Evolutionary conservation across 2,888 invertebrate species (phyloP), one percentile per base, ranked within the genome.

Genomic region (Plutella xylostella): DNA sequence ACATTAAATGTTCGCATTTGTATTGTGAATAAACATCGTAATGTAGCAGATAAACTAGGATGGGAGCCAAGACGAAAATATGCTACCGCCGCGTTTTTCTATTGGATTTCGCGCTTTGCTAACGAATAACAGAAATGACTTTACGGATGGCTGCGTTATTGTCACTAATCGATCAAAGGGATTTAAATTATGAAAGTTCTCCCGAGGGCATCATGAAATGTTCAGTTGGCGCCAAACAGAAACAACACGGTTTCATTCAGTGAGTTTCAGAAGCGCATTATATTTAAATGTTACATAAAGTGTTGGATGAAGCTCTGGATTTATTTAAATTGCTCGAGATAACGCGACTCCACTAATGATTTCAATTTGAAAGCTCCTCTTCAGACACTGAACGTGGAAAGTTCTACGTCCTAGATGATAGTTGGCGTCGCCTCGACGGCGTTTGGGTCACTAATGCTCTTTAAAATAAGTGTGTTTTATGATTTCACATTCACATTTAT

Each of bases 21-120:
- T 79, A 83, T 83, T 83, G 82, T 83, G 83, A 82, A 83, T 83
- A 83, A 83, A 83, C 83, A 83, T 83, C 80, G 82, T 80, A 80
- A 82, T 80, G 82, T 80, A 82, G 75, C 79, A 79, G 83, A 83
- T 82, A 82, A 83, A 83, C 82, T 83, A 83, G 83, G 83, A 82
- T 83, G 72, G 72, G 76, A 82, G 83, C 83, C 83, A 83, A 83
- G 83, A 83, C 83, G 82, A 83, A 83, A 83, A 83, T 83, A 83
- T 83, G 77, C 83, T 65, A 74, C 83, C 66, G 73, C 77, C 67
- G 82, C 76, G 82, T 83, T 83, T 83, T 82, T 82, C 83, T 82
- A 78, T 78, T 76, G 78, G 78, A 70, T 78, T 77, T 72, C 67
- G 74, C 75, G 76, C 77, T 80, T 79, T 79, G 72, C 73, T 76